Conservation (phyloP, 92 coral and sea anemone species). For the Parazoanthus atlanticus region DNA sequence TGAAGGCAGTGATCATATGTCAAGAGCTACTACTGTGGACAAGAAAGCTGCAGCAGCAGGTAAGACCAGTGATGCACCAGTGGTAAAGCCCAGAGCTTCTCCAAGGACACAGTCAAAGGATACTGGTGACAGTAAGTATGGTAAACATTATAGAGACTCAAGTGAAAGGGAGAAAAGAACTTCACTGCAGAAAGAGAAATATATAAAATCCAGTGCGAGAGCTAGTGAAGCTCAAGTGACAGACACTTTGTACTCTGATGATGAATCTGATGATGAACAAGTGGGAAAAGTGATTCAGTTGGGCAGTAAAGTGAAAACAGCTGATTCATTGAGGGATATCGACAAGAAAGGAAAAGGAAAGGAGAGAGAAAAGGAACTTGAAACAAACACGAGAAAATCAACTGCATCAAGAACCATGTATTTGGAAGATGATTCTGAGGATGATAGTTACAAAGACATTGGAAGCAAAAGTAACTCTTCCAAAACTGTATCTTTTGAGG, state of each 20-base stretch:
- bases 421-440: conserved; percentile 38
- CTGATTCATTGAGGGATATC: not conserved
- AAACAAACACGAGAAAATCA: not conserved
- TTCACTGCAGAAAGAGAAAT: not conserved
- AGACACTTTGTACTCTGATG: conserved; percentile 3
- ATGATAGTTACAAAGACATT: not conserved
- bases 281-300: conserved; percentile 28
- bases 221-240: not conserved
- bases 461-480: not conserved
- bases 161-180: not conserved
- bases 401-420: not conserved
- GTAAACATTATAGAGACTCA: not conserved
- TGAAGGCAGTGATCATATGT: not conserved
- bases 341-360: not conserved
- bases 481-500: not conserved
- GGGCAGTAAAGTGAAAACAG: not conserved
- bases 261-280: conserved; percentile 38
- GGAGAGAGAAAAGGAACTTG: not conserved
- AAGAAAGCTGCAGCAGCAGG: not conserved
- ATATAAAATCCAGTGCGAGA: not conserved
- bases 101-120: conserved; percentile 26
- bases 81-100: conserved; percentile 23
- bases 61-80: not conserved
- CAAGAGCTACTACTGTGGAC: not conserved
- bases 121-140: not conserved